These are phyloP conservation scores for Pecten maximus DNA, from an alignment of 2,888 invertebrate genomes.

Conservation along the genomic window DNA sequence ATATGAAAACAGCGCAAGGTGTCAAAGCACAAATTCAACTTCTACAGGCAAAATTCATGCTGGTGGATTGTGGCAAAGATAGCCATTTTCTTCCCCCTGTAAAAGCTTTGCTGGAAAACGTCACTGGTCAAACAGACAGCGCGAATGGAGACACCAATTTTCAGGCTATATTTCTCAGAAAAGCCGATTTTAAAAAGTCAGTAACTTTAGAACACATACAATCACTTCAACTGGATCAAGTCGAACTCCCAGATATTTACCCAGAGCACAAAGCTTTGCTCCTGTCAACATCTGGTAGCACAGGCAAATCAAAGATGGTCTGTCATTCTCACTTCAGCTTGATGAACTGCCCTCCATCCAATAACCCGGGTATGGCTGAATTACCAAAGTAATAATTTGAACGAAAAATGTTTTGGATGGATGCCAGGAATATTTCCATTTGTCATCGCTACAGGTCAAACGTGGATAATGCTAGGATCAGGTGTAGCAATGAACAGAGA, in stretches of 20 bases:
- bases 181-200: no score
- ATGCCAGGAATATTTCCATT: background rate
- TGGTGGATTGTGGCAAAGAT: background rate
- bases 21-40: background rate
- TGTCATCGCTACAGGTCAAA: background rate
- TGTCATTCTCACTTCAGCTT: slow-evolving; percentile 43
- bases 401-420: background rate
- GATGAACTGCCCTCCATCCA: background rate
- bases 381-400: background rate
- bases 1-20: background rate
- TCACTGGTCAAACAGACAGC: no score
- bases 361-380: background rate
- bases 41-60: background rate
- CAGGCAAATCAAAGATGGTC: slow-evolving; percentile 44
- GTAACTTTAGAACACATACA: background rate
- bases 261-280: slow-evolving; percentile 41
- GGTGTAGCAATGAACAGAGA: background rate
- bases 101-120: background rate
- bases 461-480: background rate
- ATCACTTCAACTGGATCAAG: background rate
- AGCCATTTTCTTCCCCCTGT: background rate
- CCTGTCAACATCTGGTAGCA: slow-evolving; percentile 43
- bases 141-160: no score
- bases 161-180: no score
- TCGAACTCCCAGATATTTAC: slow-evolving; percentile 28